phyloP scores from a whole-genome alignment of 2,113 vertebrate species.

The Nannospalax galili region DNA sequence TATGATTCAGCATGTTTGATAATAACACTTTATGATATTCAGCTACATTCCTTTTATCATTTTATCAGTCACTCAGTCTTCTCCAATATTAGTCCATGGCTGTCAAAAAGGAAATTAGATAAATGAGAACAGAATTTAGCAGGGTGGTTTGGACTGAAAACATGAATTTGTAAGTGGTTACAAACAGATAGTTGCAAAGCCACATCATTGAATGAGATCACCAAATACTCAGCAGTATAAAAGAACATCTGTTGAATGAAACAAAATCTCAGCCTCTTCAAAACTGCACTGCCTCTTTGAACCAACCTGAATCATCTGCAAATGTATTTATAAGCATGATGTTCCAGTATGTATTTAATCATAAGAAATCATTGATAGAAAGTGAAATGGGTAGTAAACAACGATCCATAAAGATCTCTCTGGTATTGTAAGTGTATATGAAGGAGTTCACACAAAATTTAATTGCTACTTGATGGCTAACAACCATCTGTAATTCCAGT shows the following conservation, averaged over 20 bases:
- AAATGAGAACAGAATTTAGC: neutral
- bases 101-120: neutral
- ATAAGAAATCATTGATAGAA: neutral
- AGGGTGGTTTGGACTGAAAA: neutral
- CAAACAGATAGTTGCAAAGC: conserved; percentile 39
- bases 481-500: too few species aligned
- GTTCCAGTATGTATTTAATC: neutral
- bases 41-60: neutral
- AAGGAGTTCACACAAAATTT: neutral
- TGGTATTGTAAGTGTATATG: neutral
- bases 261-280: neutral
- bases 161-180: neutral
- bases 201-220: conserved; percentile 21
- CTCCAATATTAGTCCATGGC: neutral
- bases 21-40: neutral
- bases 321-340: neutral
- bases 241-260: conserved; percentile 25
- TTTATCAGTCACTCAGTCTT: neutral
- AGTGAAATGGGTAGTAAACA: neutral
- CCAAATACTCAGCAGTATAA: neutral
- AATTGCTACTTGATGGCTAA: neutral
- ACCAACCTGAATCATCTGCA: neutral
- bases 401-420: neutral
- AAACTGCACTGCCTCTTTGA: neutral
- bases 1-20: neutral